These are phyloP conservation scores for Lagopus muta DNA, from an alignment of 2,113 vertebrate species.

Conservation along the genomic window DNA sequence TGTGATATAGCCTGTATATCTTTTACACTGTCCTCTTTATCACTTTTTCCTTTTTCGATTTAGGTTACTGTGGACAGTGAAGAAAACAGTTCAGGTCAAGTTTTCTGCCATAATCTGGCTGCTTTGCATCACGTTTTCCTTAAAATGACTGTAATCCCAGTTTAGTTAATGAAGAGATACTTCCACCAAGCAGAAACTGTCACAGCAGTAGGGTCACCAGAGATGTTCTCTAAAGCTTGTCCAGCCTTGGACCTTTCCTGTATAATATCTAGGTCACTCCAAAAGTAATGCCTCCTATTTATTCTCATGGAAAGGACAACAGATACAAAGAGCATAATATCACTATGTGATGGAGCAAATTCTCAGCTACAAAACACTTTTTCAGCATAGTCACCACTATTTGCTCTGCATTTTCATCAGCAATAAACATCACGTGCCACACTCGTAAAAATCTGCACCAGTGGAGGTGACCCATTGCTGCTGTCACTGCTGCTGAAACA, in stretches of 20 bases:
- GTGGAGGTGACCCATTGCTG: too few relatives aligned
- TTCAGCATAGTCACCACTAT: too few relatives aligned
- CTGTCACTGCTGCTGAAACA: too few relatives aligned
- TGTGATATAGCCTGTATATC: background rate
- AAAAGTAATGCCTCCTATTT: too few relatives aligned
- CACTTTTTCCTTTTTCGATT: background rate
- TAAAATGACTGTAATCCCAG: background rate
- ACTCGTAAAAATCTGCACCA: too few relatives aligned
- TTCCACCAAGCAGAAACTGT: background rate
- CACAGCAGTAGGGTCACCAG: background rate
- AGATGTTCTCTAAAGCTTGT: fast-evolving
- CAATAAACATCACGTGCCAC: too few relatives aligned
- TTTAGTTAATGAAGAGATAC: background rate
- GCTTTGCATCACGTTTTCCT: background rate
- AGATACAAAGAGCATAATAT: too few relatives aligned
- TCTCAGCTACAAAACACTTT: too few relatives aligned
- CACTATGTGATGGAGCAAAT: too few relatives aligned
- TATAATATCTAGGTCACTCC: background rate
- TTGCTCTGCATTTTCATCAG: too few relatives aligned
- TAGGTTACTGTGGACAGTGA: background rate
- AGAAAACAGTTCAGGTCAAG: background rate
- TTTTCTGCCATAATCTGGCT: background rate
- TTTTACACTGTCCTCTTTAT: background rate
- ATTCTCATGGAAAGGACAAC: too few relatives aligned
- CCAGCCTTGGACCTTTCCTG: background rate